Conservation (phyloP, 2,888 invertebrate genomes). For the Drosophila subquinaria region DNA sequence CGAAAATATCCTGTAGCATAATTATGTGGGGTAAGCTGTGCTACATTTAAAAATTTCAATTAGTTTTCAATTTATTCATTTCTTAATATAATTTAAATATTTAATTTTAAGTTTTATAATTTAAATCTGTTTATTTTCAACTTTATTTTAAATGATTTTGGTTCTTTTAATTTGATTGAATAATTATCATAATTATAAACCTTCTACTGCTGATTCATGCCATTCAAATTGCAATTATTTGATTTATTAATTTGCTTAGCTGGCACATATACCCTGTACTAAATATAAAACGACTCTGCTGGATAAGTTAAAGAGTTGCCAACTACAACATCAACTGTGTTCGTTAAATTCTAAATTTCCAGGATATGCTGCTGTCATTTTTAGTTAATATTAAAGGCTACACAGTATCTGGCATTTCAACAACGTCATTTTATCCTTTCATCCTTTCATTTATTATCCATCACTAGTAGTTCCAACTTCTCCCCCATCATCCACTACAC, state of each 20-base stretch:
- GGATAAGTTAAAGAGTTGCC: neutral
- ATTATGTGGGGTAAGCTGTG: neutral
- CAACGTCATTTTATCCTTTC: conserved; percentile 12
- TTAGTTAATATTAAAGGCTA: conserved; percentile 1
- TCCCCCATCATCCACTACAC: neutral
- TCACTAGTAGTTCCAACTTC: neutral
- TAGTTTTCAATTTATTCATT: neutral
- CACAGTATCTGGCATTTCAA: neutral
- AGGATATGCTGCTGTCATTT: neutral
- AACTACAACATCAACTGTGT: neutral
- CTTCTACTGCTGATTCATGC: neutral
- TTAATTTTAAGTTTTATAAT: neutral
- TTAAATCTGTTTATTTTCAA: neutral
- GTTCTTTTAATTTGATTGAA: neutral
- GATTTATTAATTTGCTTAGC: neutral
- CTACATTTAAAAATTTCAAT: neutral
- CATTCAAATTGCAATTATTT: neutral
- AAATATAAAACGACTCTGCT: too few relatives aligned
- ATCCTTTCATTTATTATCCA: conserved; percentile 23
- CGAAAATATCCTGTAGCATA: conserved; percentile 15
- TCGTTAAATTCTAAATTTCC: neutral
- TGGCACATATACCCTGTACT: neutral
- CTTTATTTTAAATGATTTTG: neutral
- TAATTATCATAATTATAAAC: too few relatives aligned
- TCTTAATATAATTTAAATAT: neutral